A percentile compares a stretch with the other conserved stretches of the same genome.
Conservation (phyloP, 2,888 invertebrate genomes). For the Bibio marci region DNA sequence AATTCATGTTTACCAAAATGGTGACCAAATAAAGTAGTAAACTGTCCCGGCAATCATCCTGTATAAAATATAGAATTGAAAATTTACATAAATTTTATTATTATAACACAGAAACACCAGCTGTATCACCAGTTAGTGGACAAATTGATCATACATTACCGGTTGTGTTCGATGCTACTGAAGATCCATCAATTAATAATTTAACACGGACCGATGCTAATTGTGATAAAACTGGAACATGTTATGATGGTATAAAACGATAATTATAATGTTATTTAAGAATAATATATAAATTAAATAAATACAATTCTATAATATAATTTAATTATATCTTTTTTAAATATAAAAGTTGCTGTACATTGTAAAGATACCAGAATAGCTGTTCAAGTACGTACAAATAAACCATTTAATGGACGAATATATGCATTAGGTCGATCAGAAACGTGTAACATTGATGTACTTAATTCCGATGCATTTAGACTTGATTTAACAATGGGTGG, state of each 20-base stretch:
- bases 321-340: neutral
- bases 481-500: conserved; percentile 85
- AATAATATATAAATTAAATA: conserved; percentile 1
- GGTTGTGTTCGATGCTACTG: conserved; percentile 58
- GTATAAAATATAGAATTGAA: conserved; percentile 2
- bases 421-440: conserved; percentile 86
- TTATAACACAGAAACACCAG: conserved; percentile 11
- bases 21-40: no score
- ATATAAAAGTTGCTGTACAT: conserved; percentile 68
- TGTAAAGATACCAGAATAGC: conserved; percentile 90
- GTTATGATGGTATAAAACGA: conserved; percentile 94
- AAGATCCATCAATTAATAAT: conserved; percentile 55
- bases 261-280: conserved; percentile 22
- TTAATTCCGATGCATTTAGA: conserved; percentile 81
- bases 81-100: conserved; percentile 3
- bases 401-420: conserved; percentile 86
- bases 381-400: conserved; percentile 81
- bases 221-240: conserved; percentile 88
- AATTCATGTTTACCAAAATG: no score
- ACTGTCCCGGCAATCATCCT: no score
- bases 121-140: conserved; percentile 16
- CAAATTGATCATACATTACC: conserved; percentile 44
- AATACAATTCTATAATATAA: conserved; percentile 2
- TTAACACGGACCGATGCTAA: conserved; percentile 64
- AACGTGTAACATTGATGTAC: conserved; percentile 87